A percentile compares a stretch with the other conserved stretches of the same genome.
These are phyloP conservation scores for Centropristis striata DNA, from an alignment of 2,113 vertebrate genomes.

Conservation along the genomic window DNA sequence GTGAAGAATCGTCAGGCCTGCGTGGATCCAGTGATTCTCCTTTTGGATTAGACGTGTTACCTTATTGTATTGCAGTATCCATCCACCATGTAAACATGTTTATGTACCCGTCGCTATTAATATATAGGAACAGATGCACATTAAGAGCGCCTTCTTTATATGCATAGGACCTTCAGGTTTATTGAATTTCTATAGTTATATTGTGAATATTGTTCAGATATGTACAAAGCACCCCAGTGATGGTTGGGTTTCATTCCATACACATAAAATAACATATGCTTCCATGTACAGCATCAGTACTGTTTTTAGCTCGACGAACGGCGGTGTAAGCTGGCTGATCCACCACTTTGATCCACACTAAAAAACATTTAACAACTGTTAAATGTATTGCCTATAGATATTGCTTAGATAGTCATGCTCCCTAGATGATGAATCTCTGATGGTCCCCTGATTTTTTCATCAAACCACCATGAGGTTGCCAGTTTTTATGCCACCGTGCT, in stretches of 20 bases:
- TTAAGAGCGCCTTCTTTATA: not conserved
- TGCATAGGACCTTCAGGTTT: no score
- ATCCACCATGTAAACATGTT: not conserved
- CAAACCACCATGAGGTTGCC: no score
- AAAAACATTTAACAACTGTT: no score
- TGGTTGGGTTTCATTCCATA: not conserved
- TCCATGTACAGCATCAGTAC: not conserved
- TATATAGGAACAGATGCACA: no score
- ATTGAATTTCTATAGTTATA: not conserved
- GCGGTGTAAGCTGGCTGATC: not conserved
- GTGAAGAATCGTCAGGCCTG: not conserved
- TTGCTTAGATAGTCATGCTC: no score
- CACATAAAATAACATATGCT: not conserved
- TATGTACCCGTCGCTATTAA: not conserved
- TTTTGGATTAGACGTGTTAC: not conserved
- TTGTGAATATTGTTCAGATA: not conserved
- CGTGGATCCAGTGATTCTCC: not conserved
- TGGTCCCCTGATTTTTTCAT: no score
- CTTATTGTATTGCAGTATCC: not conserved
- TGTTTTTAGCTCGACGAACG: not conserved
- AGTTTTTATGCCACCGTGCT: no score
- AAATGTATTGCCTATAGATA: no score
- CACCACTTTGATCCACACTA: not conserved
- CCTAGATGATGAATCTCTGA: no score
- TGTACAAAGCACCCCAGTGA: not conserved